These are phyloP conservation scores for Elaeidobius kamerunicus DNA, from an alignment of 2,888 invertebrate genomes.

Conservation along the genomic window DNA sequence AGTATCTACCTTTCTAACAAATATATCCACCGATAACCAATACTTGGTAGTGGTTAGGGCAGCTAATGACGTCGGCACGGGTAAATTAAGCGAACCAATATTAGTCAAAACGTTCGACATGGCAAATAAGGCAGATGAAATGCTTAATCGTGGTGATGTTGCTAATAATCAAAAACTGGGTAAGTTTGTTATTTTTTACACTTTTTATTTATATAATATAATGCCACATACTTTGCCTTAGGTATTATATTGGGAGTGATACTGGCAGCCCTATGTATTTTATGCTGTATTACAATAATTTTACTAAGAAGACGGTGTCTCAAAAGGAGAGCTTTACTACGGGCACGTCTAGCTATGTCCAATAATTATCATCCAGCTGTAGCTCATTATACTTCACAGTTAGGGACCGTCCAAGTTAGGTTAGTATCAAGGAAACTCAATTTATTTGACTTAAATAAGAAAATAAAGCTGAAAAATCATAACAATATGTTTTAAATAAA, in stretches of 20 bases:
- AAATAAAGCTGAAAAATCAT: not conserved
- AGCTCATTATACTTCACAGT: constrained; percentile 39
- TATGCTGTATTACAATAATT: constrained; percentile 50
- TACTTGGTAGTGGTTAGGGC: constrained; percentile 55
- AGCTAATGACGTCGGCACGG: constrained; percentile 51
- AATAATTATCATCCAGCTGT: constrained; percentile 41
- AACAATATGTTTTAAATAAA: too few relatives aligned
- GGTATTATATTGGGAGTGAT: constrained; percentile 54
- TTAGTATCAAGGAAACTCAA: constrained; percentile 1
- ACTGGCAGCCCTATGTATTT: constrained; percentile 49
- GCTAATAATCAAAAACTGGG: constrained; percentile 45
- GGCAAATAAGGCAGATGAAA: constrained; percentile 15
- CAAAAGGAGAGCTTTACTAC: constrained; percentile 39
- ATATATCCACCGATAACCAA: constrained; percentile 38
- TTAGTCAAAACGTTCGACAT: constrained; percentile 26
- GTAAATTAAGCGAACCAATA: constrained; percentile 40
- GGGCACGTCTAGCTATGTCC: constrained; percentile 37
- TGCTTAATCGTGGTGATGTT: constrained; percentile 30
- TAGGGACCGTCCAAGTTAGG: constrained; percentile 39
- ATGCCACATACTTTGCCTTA: too few relatives aligned
- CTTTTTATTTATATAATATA: too few relatives aligned
- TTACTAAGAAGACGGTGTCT: constrained; percentile 50
- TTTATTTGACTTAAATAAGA: not conserved
- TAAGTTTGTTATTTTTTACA: constrained; percentile 26
- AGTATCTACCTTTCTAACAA: constrained; percentile 25